Percentiles rank a stretch among this genome's conserved stretches.
Evolutionary conservation across 1,140 invertebrate species (phyloP).

Genomic region (Sogatella furcifera): DNA sequence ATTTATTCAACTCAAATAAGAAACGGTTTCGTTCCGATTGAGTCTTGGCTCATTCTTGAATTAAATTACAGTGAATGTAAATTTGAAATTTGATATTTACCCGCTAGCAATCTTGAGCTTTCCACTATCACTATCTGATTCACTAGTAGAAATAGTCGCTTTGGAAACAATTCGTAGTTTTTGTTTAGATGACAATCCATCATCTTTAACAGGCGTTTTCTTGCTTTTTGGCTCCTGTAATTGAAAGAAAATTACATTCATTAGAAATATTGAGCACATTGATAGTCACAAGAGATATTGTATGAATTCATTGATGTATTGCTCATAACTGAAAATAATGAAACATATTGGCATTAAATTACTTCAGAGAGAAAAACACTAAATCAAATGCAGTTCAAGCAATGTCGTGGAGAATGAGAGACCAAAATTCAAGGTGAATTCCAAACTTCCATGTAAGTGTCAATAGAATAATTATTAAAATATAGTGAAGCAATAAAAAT

Average conservation of each 20-base stretch:
- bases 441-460: too few relatives aligned
- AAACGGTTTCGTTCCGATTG: too few relatives aligned
- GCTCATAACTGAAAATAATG: too few relatives aligned
- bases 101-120: slow-evolving; percentile 48
- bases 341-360: too few relatives aligned
- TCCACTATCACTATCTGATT: slow-evolving; percentile 72
- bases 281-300: neutral
- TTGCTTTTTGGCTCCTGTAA: slow-evolving; percentile 25
- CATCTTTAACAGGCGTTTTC: slow-evolving; percentile 39
- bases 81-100: slow-evolving; percentile 27
- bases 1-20: neutral
- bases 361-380: too few relatives aligned
- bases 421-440: too few relatives aligned
- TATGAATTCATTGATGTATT: too few relatives aligned
- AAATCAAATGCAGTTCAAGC: too few relatives aligned
- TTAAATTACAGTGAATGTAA: neutral
- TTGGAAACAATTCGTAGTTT: slow-evolving; percentile 84
- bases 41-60: neutral
- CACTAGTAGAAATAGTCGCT: slow-evolving; percentile 88
- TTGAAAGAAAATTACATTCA: neutral
- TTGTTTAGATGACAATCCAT: slow-evolving; percentile 69
- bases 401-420: too few relatives aligned
- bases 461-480: too few relatives aligned
- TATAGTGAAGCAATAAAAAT: too few relatives aligned
- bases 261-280: neutral